Percentiles rank a stretch among this genome's conserved stretches.
phyloP scores from a whole-genome alignment of 2,888 invertebrate genomes.

The Metopia argyrocephala region DNA sequence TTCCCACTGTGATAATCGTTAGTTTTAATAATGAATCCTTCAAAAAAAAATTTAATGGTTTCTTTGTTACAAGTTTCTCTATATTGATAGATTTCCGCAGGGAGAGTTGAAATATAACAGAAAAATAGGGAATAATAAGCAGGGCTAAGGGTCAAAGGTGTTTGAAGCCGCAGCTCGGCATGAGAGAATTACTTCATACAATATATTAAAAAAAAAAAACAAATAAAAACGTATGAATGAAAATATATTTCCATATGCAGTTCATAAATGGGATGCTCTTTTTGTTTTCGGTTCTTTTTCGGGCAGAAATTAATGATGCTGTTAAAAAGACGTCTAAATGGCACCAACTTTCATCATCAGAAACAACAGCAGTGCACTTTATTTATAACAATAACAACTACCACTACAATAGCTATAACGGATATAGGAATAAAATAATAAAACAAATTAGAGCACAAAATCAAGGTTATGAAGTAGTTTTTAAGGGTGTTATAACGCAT shows the following conservation, averaged over 20 bases:
- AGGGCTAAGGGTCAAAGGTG: slow-evolving; percentile 54
- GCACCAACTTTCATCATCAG: too few relatives aligned
- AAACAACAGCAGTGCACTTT: slow-evolving; percentile 27
- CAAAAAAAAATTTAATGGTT: slow-evolving; percentile 37
- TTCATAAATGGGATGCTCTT: slow-evolving; percentile 42
- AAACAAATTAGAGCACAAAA: slow-evolving; percentile 61
- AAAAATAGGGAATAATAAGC: slow-evolving; percentile 5
- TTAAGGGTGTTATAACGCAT: slow-evolving; percentile 55
- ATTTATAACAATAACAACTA: slow-evolving; percentile 28
- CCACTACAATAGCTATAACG: slow-evolving; percentile 1
- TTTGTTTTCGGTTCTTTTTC: slow-evolving; percentile 31
- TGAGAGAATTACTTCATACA: too few relatives aligned
- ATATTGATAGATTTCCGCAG: slow-evolving; percentile 31
- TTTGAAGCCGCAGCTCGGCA: slow-evolving; percentile 41
- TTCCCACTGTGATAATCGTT: slow-evolving; percentile 55
- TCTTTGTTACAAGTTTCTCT: slow-evolving; percentile 41
- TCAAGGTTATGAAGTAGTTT: slow-evolving; percentile 61
- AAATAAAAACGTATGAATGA: slow-evolving; percentile 48
- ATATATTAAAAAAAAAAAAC: not conserved
- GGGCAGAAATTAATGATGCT: slow-evolving; percentile 56
- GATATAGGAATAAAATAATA: slow-evolving; percentile 23
- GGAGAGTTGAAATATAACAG: not conserved
- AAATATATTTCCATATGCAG: not conserved
- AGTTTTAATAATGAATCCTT: slow-evolving; percentile 31
- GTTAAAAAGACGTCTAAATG: slow-evolving; percentile 59